A percentile compares a stretch with the other conserved stretches of the same genome.
These are phyloP conservation scores for Limonius californicus DNA, from an alignment of 1,140 invertebrate genomes.

Conservation along the genomic window DNA sequence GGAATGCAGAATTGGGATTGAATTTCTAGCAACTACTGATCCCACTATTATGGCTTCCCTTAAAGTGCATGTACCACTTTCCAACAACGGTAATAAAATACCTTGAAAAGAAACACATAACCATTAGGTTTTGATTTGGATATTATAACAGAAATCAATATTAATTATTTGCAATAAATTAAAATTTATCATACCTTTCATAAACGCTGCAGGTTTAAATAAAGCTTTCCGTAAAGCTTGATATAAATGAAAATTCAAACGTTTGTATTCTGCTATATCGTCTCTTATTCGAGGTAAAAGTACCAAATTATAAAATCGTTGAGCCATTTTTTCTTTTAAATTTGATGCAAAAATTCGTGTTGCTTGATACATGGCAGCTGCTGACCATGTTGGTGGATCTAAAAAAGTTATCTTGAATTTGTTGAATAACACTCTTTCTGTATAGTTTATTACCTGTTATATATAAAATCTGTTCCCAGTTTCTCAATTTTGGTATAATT, in stretches of 20 bases:
- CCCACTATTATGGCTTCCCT: conserved; percentile 94
- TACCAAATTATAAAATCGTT: conserved; percentile 93
- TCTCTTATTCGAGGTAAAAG: conserved; percentile 90
- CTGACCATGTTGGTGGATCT: conserved; percentile 78
- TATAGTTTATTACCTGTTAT: conserved; percentile 57
- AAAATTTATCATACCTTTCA: conserved; percentile 74
- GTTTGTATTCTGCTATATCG: conserved; percentile 92
- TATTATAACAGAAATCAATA: too few species aligned
- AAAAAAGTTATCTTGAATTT: not conserved
- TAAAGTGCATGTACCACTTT: conserved; percentile 87
- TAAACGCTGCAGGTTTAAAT: conserved; percentile 97
- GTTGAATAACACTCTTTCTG: not conserved
- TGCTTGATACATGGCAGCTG: conserved; percentile 94
- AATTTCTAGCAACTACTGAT: conserved; percentile 85
- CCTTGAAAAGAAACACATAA: conserved; percentile 27
- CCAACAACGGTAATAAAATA: conserved; percentile 39
- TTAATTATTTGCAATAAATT: too few species aligned
- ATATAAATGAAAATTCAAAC: conserved; percentile 95
- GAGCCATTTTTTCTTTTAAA: conserved; percentile 93
- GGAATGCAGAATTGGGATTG: conserved; percentile 95
- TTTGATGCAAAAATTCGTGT: conserved; percentile 96
- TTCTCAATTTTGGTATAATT: conserved; percentile 85
- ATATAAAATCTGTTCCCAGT: conserved; percentile 96
- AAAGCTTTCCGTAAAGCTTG: conserved; percentile 90
- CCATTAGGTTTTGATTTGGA: not conserved